Base-by-base conservation (phyloP, 2,888 invertebrate genomes). In the Cacoxenus indagator region DNA sequence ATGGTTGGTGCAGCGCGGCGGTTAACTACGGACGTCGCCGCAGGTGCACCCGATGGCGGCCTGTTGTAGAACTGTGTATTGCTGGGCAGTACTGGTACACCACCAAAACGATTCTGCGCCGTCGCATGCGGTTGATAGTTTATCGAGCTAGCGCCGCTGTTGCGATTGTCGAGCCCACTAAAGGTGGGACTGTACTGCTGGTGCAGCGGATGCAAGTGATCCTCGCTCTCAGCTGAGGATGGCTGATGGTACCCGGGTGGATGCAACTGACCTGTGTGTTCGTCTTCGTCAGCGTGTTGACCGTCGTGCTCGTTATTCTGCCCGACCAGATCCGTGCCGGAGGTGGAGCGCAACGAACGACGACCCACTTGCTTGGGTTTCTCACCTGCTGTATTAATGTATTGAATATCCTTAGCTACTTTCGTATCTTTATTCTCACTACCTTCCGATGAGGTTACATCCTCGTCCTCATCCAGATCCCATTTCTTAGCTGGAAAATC, bases 401-500 rank as follows among this genome's bases (percentile, higher is more conserved):
- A 92, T 87, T 91, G 89, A 86, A 92, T 91, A 83, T 92, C 92
- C 87, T 90, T 91, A 73, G 91, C 91, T 55, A 90, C 89, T 82
- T 91, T 90, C 65, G 91, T 90, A 86, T 91, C 91, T 85, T 91
- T 91, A 77, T 90, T 91, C 82, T 90, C 91, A 69, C 91, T 90
- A 84, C 91, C 91, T 86, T 91, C 89, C 76, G 89, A 92, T 72
- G 89, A 89, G 64, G 92, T 91, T 65, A 91, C 88, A 78, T 91
- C 92, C 86, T 92, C 92, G 84, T 92, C 92, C 78, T 91, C 91
- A 70, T 92, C 92, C 66, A 94, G 88, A 86, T 94, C 94, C 92
- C 93, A 94, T 71, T 92, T 91, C 87, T 95, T 95, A 75, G 93
- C 93, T 76, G 94, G 94, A 88, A 95, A 95, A 71, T 94, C 94